A percentile compares a stretch with the other conserved stretches of the same genome.
Conservation (phyloP, 2,797 vertebrate species). For the Botia kubotai region DNA sequence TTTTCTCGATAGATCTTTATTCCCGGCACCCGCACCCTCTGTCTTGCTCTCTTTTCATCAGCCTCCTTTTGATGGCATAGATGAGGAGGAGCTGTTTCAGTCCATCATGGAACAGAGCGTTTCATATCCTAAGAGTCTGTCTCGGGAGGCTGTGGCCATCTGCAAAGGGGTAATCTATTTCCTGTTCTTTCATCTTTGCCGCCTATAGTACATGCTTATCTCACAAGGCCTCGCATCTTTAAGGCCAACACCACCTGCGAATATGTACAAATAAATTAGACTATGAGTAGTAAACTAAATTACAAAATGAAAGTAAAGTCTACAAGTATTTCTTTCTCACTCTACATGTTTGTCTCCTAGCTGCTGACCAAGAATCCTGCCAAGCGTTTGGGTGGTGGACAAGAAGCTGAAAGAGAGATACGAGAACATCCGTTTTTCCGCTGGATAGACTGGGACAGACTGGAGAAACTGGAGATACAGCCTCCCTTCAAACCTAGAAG, state of each 20-base stretch:
- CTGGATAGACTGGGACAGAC: constrained; percentile 98
- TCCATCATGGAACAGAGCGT: constrained; percentile 99
- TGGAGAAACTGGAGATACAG: constrained; percentile 94
- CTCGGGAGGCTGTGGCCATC: constrained; percentile 97
- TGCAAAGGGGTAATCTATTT: constrained; percentile 90
- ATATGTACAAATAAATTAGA: not conserved
- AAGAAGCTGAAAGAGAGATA: constrained; percentile 94
- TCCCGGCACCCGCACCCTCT: constrained; percentile 13
- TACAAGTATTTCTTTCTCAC: not conserved
- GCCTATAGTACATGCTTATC: not conserved
- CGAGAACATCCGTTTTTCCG: constrained; percentile 98
- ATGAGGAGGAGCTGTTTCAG: constrained; percentile 97
- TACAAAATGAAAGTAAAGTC: not conserved
- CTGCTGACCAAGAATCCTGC: constrained; percentile 97
- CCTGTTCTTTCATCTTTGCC: constrained; percentile 8
- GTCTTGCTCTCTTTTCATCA: constrained; percentile 63
- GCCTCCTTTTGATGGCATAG: constrained; percentile 97
- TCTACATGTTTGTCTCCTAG: constrained; percentile 65
- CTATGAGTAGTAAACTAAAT: not conserved
- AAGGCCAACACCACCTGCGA: not conserved
- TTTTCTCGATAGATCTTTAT: constrained; percentile 23
- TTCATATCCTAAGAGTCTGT: constrained; percentile 95
- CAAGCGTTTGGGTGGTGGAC: constrained; percentile 93
- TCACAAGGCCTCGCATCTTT: not conserved
- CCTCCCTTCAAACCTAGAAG: constrained; percentile 98